phyloP scores from a whole-genome alignment of 2,797 vertebrate species.

The Falco novaeseelandiae region DNA sequence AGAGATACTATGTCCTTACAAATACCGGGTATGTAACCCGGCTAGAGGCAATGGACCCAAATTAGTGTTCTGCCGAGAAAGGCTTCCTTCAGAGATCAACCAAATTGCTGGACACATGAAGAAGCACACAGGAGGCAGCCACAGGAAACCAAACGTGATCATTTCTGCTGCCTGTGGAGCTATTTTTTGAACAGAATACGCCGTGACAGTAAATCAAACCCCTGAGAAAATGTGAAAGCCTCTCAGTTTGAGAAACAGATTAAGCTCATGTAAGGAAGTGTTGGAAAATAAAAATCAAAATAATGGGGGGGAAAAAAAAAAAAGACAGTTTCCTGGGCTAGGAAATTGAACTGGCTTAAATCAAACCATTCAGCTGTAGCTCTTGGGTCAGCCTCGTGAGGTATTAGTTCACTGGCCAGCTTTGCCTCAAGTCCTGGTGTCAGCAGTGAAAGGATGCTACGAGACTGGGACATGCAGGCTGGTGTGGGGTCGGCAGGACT shows the following conservation, averaged over 20 bases:
- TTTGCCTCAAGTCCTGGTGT: not conserved
- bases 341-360: not conserved
- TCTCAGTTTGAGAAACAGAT: not conserved
- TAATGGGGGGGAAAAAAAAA: not conserved
- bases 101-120: not conserved
- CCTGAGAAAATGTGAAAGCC: not conserved
- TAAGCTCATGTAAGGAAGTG: not conserved
- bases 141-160: not conserved
- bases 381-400: fast-evolving
- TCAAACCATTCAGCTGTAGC: not conserved
- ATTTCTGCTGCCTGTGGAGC: not conserved
- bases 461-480: not conserved
- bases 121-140: not conserved
- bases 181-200: not conserved
- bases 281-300: not conserved
- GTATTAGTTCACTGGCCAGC: not conserved
- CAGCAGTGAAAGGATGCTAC: not conserved
- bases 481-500: fast-evolving
- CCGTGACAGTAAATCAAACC: not conserved
- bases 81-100: not conserved
- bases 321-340: not conserved
- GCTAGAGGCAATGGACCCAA: not conserved
- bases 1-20: not conserved
- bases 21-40: not conserved
- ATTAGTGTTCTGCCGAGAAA: not conserved